Evolutionary conservation across 2,888 invertebrate species (phyloP).

Genomic region (Hipparchia semele): DNA sequence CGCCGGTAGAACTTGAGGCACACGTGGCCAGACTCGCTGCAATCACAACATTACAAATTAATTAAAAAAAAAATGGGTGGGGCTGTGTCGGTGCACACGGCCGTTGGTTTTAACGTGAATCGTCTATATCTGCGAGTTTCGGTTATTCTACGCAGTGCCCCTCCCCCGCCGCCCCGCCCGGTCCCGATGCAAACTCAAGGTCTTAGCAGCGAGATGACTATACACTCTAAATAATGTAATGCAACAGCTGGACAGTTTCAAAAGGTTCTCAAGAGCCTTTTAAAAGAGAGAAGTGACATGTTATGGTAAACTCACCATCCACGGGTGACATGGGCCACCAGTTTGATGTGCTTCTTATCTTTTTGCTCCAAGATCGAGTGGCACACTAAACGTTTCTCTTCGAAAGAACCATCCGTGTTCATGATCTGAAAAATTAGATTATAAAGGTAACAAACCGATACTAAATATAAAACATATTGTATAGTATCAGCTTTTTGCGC

Average conservation of each 20-base stretch:
- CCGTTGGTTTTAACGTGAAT: too few species aligned
- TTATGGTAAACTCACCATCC: constrained; percentile 85
- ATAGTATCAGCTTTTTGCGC: too few species aligned
- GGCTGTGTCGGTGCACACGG: too few species aligned
- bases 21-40: constrained; percentile 90
- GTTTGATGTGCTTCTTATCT: constrained; percentile 84
- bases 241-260: background rate
- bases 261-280: background rate
- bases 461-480: too few species aligned
- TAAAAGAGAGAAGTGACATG: background rate
- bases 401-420: constrained; percentile 67
- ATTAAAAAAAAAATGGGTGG: too few species aligned
- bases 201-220: too few species aligned
- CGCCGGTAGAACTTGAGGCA: constrained; percentile 90
- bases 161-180: too few species aligned
- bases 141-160: too few species aligned
- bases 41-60: background rate
- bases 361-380: constrained; percentile 83
- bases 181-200: too few species aligned
- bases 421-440: constrained; percentile 62
- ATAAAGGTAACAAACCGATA: background rate
- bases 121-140: too few species aligned
- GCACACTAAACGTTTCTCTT: constrained; percentile 84
- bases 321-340: constrained; percentile 89
- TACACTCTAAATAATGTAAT: too few species aligned